Percentiles rank a stretch among this genome's conserved stretches.
Evolutionary conservation across 1,140 invertebrate genomes (phyloP).

Genomic region (Stegodyphus mimosarum): DNA sequence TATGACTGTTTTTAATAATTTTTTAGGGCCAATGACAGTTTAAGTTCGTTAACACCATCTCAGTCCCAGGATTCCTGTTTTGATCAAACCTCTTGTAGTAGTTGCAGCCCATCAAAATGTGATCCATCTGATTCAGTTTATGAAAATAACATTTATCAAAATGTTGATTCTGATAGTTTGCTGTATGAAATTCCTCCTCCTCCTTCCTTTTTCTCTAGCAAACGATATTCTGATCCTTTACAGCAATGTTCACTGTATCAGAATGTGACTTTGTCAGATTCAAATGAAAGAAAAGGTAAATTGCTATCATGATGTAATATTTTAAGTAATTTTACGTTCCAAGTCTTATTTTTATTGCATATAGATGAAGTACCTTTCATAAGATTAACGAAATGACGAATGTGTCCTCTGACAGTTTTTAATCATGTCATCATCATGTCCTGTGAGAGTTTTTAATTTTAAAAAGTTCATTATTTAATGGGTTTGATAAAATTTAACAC

Average conservation of each 20-base stretch:
- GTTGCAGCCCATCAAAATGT: slow-evolving; percentile 58
- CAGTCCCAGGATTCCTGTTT: slow-evolving; percentile 54
- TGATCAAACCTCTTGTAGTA: slow-evolving; percentile 54
- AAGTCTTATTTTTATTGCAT: too few relatives aligned
- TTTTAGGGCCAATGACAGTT: slow-evolving; percentile 38
- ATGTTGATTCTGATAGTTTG: slow-evolving; percentile 42
- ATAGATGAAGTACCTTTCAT: too few relatives aligned
- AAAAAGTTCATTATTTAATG: too few relatives aligned
- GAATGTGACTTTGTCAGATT: slow-evolving; percentile 21
- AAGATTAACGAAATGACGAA: too few relatives aligned
- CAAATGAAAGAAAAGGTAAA: slow-evolving; percentile 47
- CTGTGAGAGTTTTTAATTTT: too few relatives aligned
- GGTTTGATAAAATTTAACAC: too few relatives aligned
- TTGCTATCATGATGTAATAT: not conserved
- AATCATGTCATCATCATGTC: too few relatives aligned
- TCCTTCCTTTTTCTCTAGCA: slow-evolving; percentile 49
- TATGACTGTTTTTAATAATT: not conserved
- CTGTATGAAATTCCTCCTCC: slow-evolving; percentile 59
- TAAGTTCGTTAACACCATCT: slow-evolving; percentile 41
- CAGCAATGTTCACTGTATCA: slow-evolving; percentile 52
- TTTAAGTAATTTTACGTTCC: not conserved
- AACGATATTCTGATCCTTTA: slow-evolving; percentile 54
- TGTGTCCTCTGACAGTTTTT: too few relatives aligned
- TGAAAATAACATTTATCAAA: slow-evolving; percentile 58
- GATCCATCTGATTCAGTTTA: slow-evolving; percentile 37